Conservation (phyloP, 2,888 invertebrate genomes). For the Standfussiana lucernea region DNA sequence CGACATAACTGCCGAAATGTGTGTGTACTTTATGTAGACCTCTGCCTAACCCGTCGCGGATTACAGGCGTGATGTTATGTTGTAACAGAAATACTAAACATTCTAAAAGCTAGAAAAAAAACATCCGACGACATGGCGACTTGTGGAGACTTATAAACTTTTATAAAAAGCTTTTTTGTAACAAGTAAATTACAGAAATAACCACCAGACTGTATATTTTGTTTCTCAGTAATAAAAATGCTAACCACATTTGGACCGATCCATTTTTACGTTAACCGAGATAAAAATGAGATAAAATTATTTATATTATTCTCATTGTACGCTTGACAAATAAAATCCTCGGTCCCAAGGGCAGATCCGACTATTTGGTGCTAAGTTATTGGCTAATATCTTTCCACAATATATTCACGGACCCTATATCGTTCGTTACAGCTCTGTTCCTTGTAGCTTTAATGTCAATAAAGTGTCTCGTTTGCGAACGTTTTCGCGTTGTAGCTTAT, state of each 20-base stretch:
- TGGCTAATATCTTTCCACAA: constrained; percentile 50
- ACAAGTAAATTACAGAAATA: constrained; percentile 6
- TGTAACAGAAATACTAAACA: background rate
- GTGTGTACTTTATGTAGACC: background rate
- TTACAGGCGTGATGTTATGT: background rate
- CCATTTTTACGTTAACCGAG: constrained; percentile 5
- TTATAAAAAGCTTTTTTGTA: background rate
- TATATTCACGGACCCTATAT: constrained; percentile 28
- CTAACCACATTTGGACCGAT: constrained; percentile 1
- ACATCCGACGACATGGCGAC: background rate
- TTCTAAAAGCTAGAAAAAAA: background rate
- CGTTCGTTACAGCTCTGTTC: constrained; percentile 41
- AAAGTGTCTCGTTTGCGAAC: constrained; percentile 53
- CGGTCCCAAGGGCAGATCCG: constrained; percentile 41
- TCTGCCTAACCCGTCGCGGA: background rate
- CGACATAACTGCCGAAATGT: background rate
- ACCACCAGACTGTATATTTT: constrained; percentile 10
- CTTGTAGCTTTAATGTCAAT: constrained; percentile 51
- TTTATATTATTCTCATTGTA: constrained; percentile 47
- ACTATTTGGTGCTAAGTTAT: constrained; percentile 54
- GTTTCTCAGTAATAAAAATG: constrained; percentile 15
- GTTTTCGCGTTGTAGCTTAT: constrained; percentile 37
- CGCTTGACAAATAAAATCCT: constrained; percentile 52
- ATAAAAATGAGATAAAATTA: constrained; percentile 40
- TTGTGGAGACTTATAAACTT: background rate